Base-by-base conservation (phyloP, 2,888 invertebrate genomes). In the Deilephila porcellus region DNA sequence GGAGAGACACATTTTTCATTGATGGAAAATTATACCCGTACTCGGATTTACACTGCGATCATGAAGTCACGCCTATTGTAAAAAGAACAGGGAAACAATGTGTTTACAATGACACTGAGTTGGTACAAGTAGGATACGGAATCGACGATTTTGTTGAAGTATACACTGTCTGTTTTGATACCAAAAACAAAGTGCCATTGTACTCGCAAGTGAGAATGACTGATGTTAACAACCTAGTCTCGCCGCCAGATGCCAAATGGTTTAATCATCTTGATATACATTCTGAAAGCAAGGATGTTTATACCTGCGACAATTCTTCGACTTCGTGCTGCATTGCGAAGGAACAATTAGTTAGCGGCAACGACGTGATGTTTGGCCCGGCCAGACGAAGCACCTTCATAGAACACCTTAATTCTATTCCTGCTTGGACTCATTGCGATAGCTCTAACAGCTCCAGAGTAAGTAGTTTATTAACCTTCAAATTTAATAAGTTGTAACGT, bases 151-250 rank as follows among this genome's bases (percentile, higher is more conserved):
- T 83, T 53, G 74, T 83, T 45, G 77, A 79, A 59, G 67, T 78
- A 11, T 81, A 86, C 52, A 75, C 76, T 73, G 77, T 79, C 7
- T 86, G 84, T 76, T 78, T 74, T 11, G 82, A 80, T 32, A 73
- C 70, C 19, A 70, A 67, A n/a, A 71, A 74, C 8, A 75, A 74
- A 64, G 75, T 80, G 71, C 85, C 83, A 25, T 8, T 76, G 25
- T 82, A 78, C 64, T 72, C 76, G 71, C 60, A 20, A 17, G 59
- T 0, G 17, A 34, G 4, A 60, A 76, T n/a, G 73, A 56, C 45
- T 78, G 83, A 83, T 29, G 72, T 62, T 71, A 70, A n/a, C 74
- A 45, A 67, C 25, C 20, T 67, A 25, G 20, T 25, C 6, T 45
- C 25, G 1, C 52, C 52, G 17, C 3, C 52, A 25, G 79, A 14